These are phyloP conservation scores for Menidia beryllina DNA, from an alignment of 2,113 vertebrate species.

Conservation along the genomic window DNA sequence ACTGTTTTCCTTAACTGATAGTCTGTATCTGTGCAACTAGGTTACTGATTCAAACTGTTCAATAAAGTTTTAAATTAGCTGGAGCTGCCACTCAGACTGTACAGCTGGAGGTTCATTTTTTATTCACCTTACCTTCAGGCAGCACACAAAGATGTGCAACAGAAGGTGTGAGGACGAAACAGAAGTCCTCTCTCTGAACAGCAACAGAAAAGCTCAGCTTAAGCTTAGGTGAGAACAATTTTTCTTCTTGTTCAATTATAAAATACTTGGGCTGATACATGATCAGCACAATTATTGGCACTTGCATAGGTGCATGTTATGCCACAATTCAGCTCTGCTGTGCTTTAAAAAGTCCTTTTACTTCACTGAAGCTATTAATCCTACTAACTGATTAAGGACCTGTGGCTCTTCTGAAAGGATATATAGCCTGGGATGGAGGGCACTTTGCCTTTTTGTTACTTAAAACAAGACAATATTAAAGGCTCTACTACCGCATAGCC, in stretches of 20 bases:
- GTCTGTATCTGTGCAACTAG: not conserved
- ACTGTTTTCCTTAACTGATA: no score
- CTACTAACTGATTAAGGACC: no score
- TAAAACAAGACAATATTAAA: no score
- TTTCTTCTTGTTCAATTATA: not conserved
- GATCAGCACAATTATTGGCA: no score
- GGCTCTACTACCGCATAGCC: no score
- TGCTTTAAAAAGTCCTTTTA: no score
- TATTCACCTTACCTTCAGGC: constrained; percentile 4
- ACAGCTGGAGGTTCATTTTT: not conserved
- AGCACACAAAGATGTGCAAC: not conserved
- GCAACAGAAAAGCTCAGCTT: not conserved
- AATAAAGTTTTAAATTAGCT: not conserved
- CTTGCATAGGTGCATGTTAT: no score
- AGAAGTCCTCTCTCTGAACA: not conserved
- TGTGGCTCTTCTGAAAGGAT: no score
- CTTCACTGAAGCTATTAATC: no score
- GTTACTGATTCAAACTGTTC: not conserved
- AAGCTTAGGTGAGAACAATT: not conserved
- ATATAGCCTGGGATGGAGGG: no score
- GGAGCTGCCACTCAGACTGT: not conserved
- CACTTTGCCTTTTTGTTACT: no score
- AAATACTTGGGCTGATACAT: not conserved
- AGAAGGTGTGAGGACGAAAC: not conserved
- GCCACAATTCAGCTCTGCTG: no score